These are phyloP conservation scores for Spermophilus dauricus DNA, from an alignment of 2,113 vertebrate species.

Conservation along the genomic window DNA sequence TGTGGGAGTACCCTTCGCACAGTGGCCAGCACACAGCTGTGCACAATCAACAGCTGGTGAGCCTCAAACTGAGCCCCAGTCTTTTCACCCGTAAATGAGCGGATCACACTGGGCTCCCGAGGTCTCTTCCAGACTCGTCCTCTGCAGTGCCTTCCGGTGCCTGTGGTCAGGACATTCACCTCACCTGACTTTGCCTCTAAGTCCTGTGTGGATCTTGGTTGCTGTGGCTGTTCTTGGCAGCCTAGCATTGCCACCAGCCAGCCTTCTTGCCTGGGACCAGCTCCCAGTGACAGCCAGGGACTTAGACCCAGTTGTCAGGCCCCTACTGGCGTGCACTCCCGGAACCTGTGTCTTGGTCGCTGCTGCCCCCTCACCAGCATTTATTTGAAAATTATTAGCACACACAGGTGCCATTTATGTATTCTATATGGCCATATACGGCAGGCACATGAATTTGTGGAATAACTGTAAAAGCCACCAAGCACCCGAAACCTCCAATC, in stretches of 20 bases:
- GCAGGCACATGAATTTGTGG: neutral
- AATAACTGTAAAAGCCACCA: neutral
- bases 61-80: neutral
- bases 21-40: neutral
- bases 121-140: neutral
- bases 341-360: neutral
- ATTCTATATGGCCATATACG: neutral
- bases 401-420: neutral
- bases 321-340: neutral
- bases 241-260: neutral
- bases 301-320: neutral
- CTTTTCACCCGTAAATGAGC: neutral
- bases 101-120: fast-evolving
- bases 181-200: neutral
- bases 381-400: neutral
- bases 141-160: neutral
- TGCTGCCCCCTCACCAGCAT: neutral
- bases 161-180: neutral
- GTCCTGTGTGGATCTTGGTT: neutral
- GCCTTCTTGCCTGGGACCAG: neutral
- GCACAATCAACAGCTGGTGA: no score
- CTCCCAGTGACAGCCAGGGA: fast-evolving
- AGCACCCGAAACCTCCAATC: neutral
- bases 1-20: neutral
- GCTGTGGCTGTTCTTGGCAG: neutral